phyloP scores from a whole-genome alignment of 2,888 invertebrate genomes.

The Melinopterus prodromus region DNA sequence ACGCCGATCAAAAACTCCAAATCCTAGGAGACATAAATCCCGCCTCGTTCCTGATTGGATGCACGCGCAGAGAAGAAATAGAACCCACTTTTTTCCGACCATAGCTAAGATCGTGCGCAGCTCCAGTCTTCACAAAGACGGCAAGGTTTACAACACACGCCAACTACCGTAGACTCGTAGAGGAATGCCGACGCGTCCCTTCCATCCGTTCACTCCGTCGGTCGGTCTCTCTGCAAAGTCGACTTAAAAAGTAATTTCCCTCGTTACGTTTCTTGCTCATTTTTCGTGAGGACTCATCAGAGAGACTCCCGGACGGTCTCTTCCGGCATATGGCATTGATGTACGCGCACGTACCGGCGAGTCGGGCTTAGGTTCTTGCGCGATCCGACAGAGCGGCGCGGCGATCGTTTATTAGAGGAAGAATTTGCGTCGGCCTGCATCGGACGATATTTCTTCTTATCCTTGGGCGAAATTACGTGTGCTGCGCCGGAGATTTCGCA shows the following conservation, averaged over 20 bases:
- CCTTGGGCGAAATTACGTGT: not conserved
- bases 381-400: not conserved
- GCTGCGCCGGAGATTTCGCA: not conserved
- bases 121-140: not conserved
- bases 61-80: too few relatives aligned
- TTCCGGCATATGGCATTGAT: not conserved
- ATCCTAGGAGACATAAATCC: too few relatives aligned
- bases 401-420: not conserved
- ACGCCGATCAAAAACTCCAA: too few relatives aligned
- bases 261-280: conserved; percentile 4
- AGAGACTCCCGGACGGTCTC: not conserved
- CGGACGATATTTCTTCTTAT: not conserved
- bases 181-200: not conserved
- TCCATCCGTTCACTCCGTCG: not conserved
- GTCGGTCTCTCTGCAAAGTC: not conserved
- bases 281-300: conserved; percentile 4
- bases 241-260: not conserved
- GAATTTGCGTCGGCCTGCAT: not conserved
- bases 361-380: not conserved
- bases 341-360: not conserved
- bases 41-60: too few relatives aligned
- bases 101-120: not conserved
- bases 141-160: not conserved
- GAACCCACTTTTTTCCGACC: not conserved
- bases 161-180: not conserved